Evolutionary conservation across 2,888 invertebrate genomes (phyloP).

Genomic region (Theodoxus fluviatilis): DNA sequence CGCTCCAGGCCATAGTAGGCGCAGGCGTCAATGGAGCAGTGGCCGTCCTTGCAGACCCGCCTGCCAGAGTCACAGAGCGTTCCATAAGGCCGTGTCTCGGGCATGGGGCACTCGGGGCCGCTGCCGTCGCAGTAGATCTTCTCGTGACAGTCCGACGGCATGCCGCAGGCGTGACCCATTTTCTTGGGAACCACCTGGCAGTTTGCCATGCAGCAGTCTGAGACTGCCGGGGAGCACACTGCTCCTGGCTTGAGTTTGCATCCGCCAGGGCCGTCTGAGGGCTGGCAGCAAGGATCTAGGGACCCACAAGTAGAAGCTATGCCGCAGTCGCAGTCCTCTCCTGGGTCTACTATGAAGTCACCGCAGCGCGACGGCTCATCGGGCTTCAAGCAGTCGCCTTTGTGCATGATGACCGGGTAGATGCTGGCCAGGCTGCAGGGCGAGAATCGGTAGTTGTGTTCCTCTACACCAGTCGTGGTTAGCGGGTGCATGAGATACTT

Average conservation of each 20-base stretch:
- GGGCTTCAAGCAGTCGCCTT: conserved; percentile 42
- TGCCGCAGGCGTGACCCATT: conserved; percentile 34
- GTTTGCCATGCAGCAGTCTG: conserved; percentile 40
- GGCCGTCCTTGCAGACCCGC: conserved; percentile 39
- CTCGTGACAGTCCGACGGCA: conserved; percentile 38
- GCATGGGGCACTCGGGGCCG: conserved; percentile 39
- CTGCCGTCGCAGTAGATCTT: conserved; percentile 40
- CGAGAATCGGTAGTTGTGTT: conserved; percentile 54
- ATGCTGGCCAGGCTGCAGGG: conserved; percentile 48
- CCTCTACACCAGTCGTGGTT: conserved; percentile 40
- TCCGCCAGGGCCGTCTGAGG: conserved; percentile 29
- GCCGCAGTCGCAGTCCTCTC: conserved; percentile 56
- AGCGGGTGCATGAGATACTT: conserved; percentile 53
- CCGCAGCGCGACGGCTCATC: conserved; percentile 42
- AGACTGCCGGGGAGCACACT: conserved; percentile 41
- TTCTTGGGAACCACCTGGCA: conserved; percentile 34
- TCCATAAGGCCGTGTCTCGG: conserved; percentile 31
- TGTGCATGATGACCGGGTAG: conserved; percentile 49
- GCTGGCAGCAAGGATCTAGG: conserved; percentile 47
- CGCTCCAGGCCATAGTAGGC: no score
- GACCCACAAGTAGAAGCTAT: conserved; percentile 33
- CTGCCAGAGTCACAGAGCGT: conserved; percentile 38
- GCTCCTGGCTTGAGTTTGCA: conserved; percentile 42
- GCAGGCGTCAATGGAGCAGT: no score
- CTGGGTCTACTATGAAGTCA: conserved; percentile 46